Evolutionary conservation across 2,113 vertebrate species (phyloP).

Genomic region (Saccopteryx bilineata): DNA sequence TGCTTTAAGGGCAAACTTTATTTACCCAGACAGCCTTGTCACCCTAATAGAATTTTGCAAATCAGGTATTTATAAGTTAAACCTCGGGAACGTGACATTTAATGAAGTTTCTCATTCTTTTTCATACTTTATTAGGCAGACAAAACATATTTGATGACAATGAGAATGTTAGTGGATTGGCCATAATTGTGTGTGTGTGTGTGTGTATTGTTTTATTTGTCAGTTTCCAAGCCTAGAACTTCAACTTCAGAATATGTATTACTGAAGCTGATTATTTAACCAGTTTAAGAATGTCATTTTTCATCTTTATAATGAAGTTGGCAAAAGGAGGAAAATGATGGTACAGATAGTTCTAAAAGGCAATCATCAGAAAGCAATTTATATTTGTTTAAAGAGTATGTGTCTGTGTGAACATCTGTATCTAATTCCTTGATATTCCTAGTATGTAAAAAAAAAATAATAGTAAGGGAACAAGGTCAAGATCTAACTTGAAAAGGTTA

Average conservation of each 20-base stretch:
- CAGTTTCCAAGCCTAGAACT: constrained; percentile 2
- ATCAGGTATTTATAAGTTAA: background rate
- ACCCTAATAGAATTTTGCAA: background rate
- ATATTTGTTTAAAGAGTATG: constrained; percentile 17
- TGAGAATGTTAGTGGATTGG: background rate
- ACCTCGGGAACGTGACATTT: background rate
- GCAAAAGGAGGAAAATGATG: background rate
- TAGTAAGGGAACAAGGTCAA: background rate
- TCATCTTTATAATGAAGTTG: background rate
- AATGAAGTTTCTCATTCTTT: constrained; percentile 36
- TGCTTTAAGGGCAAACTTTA: background rate
- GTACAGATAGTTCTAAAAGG: background rate
- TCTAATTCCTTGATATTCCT: background rate
- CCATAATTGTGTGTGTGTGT: background rate
- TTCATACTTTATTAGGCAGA: background rate
- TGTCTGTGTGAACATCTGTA: background rate
- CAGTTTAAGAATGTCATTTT: constrained; percentile 21
- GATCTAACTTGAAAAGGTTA: background rate
- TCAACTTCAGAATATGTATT: background rate
- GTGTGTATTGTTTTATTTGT: constrained; percentile 7
- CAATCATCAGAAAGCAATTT: background rate
- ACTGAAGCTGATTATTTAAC: background rate
- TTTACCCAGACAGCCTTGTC: background rate
- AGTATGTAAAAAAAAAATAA: background rate
- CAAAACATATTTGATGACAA: constrained; percentile 34